Conservation (phyloP, 2,113 vertebrate genomes). For the Phycodurus eques region DNA sequence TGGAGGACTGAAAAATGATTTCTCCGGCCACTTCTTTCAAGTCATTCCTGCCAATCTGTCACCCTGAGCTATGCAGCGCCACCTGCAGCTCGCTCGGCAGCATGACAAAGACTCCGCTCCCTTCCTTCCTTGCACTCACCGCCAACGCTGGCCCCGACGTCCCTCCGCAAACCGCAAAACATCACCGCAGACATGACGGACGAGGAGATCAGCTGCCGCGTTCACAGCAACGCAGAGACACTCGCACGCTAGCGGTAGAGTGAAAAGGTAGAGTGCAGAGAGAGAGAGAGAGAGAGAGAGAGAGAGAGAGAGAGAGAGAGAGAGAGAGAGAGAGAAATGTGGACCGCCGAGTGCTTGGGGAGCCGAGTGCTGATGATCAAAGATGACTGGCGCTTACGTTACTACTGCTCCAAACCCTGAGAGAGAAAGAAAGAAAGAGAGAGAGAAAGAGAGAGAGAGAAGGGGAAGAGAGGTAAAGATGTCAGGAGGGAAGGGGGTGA, state of each 20-base stretch:
- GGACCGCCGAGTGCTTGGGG: conserved; percentile 45
- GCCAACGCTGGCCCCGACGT: conserved; percentile 48
- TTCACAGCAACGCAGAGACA: conserved; percentile 34
- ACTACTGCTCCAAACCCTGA: conserved; percentile 44
- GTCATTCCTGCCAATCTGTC: neutral
- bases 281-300: conserved; percentile 18
- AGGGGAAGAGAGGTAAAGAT: conserved; percentile 3
- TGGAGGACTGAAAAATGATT: neutral
- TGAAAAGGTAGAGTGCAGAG: conserved; percentile 18
- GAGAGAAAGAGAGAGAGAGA: neutral
- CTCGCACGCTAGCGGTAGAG: neutral
- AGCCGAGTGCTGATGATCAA: conserved; percentile 57
- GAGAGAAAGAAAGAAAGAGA: conserved; percentile 30
- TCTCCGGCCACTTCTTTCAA: neutral
- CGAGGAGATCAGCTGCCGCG: conserved; percentile 31
- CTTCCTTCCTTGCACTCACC: conserved; percentile 55
- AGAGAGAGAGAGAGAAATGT: conserved; percentile 42
- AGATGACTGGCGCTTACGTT: conserved; percentile 64
- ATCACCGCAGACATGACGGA: conserved; percentile 61
- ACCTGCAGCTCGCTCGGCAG: neutral
- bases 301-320: conserved; percentile 3
- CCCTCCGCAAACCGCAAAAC: conserved; percentile 67
- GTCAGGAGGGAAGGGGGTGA: neutral
- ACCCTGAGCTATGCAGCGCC: neutral
- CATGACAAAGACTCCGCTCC: neutral